A percentile compares a stretch with the other conserved stretches of the same genome.
phyloP scores from a whole-genome alignment of 2,888 invertebrate genomes.

The Stratiomys singularior region DNA sequence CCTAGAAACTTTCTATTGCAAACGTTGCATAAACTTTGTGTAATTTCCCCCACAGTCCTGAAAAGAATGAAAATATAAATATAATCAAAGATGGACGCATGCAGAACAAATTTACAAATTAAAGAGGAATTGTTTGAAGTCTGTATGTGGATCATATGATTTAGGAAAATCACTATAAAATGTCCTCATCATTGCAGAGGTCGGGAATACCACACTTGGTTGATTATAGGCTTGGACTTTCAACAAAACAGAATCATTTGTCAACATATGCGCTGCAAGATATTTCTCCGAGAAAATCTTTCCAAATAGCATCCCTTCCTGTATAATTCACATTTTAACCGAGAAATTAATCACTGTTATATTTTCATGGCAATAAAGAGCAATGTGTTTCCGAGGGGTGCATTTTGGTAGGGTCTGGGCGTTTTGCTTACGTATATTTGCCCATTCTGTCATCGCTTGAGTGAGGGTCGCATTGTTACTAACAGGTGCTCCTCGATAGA shows the following conservation, averaged over 20 bases:
- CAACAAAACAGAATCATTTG: slow-evolving; percentile 14
- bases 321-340: slow-evolving; percentile 19
- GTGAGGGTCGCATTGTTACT: slow-evolving; percentile 5
- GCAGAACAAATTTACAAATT: slow-evolving; percentile 44
- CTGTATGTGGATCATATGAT: slow-evolving; percentile 18
- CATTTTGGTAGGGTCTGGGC: not conserved
- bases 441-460: not conserved
- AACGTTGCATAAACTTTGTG: no score
- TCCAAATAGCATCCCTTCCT: slow-evolving; percentile 2
- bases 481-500: slow-evolving; percentile 21
- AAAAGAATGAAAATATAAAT: no score
- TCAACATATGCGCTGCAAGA: slow-evolving; percentile 12
- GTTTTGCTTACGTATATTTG: slow-evolving; percentile 26
- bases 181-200: slow-evolving; percentile 10
- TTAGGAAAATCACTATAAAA: slow-evolving; percentile 10
- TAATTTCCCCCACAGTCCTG: no score
- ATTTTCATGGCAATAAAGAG: slow-evolving; percentile 25
- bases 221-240: not conserved
- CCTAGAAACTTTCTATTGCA: no score
- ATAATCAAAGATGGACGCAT: not conserved
- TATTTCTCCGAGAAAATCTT: not conserved
- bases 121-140: slow-evolving; percentile 33
- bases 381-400: not conserved
- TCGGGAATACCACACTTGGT: not conserved
- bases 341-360: slow-evolving; percentile 41